Conservation (phyloP, 1,140 invertebrate genomes). For the Ericerus pela region DNA sequence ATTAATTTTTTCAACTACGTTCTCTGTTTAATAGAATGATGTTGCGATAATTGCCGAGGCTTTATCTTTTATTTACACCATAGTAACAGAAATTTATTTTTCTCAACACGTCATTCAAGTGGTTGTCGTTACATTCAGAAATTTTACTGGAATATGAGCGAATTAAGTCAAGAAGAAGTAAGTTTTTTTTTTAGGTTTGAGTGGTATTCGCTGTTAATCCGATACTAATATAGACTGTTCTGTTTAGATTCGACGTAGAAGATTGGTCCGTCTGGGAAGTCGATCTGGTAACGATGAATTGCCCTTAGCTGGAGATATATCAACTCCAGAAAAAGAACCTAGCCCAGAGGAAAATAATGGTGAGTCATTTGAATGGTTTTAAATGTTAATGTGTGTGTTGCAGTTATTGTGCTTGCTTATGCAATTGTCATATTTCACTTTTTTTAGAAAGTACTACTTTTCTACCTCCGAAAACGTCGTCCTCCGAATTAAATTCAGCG, state of each 20-base stretch:
- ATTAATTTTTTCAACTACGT: no score
- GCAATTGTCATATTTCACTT: conserved; percentile 1
- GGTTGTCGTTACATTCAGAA: no score
- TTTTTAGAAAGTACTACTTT: conserved; percentile 15
- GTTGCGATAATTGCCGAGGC: no score
- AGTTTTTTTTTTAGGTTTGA: conserved; percentile 23
- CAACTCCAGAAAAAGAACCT: conserved; percentile 16
- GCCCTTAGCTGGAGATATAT: conserved; percentile 24
- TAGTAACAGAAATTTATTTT: no score
- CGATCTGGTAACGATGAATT: conserved; percentile 30
- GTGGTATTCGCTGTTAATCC: conserved; percentile 5
- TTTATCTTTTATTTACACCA: no score
- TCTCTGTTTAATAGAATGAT: no score
- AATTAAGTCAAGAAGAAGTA: conserved; percentile 59
- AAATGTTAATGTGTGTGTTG: conserved; percentile 20
- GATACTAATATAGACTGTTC: conserved; percentile 16
- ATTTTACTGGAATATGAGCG: no score
- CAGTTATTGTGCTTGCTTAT: conserved; percentile 14
- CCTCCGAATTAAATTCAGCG: conserved; percentile 30
- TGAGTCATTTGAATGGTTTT: conserved; percentile 24
- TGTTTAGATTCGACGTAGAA: conserved; percentile 47
- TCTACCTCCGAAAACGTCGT: no score
- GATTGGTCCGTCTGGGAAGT: conserved; percentile 46
- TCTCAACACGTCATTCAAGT: no score
- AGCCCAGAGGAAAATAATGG: conserved; percentile 20